Evolutionary conservation across 2,797 vertebrate genomes (phyloP).

Genomic region (Fringilla coelebs): DNA sequence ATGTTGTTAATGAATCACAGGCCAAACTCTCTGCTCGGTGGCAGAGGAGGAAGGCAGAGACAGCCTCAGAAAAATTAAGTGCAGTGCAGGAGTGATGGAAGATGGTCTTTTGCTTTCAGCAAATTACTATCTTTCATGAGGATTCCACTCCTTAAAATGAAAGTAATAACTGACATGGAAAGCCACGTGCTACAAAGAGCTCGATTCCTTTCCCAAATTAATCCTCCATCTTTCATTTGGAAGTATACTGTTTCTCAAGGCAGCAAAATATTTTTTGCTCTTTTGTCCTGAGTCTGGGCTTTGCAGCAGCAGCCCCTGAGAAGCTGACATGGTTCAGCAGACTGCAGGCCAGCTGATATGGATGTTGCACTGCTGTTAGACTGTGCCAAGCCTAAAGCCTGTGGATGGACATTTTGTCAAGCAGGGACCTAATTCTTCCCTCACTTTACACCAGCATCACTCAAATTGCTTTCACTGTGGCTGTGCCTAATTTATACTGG

Average conservation of each 20-base stretch:
- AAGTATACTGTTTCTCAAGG: background rate
- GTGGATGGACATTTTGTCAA: background rate
- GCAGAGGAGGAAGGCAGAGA: conserved; percentile 2
- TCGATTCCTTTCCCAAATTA: conserved; percentile 44
- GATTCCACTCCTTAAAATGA: conserved; percentile 44
- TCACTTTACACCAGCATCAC: background rate
- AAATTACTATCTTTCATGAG: conserved; percentile 51
- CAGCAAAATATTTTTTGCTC: background rate
- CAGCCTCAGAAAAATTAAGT: conserved; percentile 9
- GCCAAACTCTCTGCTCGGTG: background rate
- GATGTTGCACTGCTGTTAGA: conserved; percentile 1
- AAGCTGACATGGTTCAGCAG: background rate
- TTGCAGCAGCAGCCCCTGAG: background rate
- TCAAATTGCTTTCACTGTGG: background rate
- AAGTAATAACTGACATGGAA: conserved; percentile 38
- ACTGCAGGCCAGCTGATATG: background rate
- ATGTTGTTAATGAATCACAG: background rate
- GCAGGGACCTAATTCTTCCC: background rate
- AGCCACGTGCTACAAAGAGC: conserved; percentile 24
- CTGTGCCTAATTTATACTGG: background rate
- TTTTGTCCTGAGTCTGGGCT: background rate
- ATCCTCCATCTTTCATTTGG: conserved; percentile 33
- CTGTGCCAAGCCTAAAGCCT: conserved; percentile 8
- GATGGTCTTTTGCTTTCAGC: conserved; percentile 34
- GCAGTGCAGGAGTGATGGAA: background rate